phyloP scores from a whole-genome alignment of 1,140 invertebrate genomes.

The Drosophila sucinea region DNA sequence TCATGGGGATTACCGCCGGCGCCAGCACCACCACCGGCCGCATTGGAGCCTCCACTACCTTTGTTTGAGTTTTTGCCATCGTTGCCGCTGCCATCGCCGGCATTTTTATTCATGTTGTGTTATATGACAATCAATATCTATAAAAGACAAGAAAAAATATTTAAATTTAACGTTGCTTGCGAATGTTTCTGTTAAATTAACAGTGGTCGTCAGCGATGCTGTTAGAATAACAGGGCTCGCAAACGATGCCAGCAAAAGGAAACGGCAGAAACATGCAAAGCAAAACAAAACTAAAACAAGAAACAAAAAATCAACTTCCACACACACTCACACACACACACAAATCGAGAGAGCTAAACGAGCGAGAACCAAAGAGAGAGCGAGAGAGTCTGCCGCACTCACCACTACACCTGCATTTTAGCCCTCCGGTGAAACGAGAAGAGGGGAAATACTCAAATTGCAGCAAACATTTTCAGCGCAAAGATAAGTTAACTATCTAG shows the following conservation, averaged over 20 bases:
- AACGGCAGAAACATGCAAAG: constrained; percentile 69
- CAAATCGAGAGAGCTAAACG: constrained; percentile 27
- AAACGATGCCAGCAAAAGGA: constrained; percentile 32
- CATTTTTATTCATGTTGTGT: constrained; percentile 82
- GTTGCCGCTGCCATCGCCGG: constrained; percentile 79
- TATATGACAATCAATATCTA: constrained; percentile 49
- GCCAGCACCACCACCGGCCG: constrained; percentile 59
- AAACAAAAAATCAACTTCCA: constrained; percentile 14
- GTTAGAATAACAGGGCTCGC: neutral
- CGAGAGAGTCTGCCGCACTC: constrained; percentile 28
- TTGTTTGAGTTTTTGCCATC: constrained; percentile 76
- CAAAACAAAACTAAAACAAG: constrained; percentile 79
- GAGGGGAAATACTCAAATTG: constrained; percentile 29
- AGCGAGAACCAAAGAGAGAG: constrained; percentile 33
- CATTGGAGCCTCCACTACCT: constrained; percentile 57
- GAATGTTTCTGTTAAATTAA: neutral
- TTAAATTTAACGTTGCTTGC: neutral
- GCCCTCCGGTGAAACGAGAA: constrained; percentile 30
- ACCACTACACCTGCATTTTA: constrained; percentile 68
- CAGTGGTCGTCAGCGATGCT: neutral
- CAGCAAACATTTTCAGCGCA: constrained; percentile 47
- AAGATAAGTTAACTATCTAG: constrained; percentile 11
- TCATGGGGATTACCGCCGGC: constrained; percentile 74
- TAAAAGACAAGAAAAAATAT: constrained; percentile 22
- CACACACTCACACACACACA: constrained; percentile 55